These are phyloP conservation scores for Myotis lucifugus DNA, from an alignment of 2,113 vertebrate genomes.

Conservation along the genomic window DNA sequence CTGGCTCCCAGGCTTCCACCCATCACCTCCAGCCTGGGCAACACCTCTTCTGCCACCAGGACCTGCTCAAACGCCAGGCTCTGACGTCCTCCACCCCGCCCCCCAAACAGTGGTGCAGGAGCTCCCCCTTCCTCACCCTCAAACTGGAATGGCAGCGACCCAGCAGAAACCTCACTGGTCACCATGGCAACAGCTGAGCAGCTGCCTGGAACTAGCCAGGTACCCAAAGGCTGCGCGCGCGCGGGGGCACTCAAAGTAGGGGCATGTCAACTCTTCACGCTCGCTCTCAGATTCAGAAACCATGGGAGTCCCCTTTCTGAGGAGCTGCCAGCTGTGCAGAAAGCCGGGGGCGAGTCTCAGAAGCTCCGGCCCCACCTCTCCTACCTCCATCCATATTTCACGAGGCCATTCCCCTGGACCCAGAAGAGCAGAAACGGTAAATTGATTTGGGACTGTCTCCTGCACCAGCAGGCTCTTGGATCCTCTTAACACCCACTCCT, in stretches of 20 bases:
- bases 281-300: not conserved
- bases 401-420: not conserved
- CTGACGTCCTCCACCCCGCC: not conserved
- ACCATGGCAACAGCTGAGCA: constrained; percentile 47
- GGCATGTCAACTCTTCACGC: not conserved
- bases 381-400: constrained; percentile 36
- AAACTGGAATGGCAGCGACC: not conserved
- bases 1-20: not conserved
- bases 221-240: not conserved
- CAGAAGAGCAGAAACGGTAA: not conserved
- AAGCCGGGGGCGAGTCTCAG: not conserved
- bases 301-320: not conserved
- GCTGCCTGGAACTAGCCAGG: not conserved
- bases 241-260: not conserved
- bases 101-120: not conserved
- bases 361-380: not conserved
- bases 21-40: not conserved
- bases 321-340: too few relatives aligned
- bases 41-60: not conserved
- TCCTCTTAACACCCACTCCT: not conserved
- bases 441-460: not conserved
- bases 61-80: not conserved
- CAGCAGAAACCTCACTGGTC: not conserved
- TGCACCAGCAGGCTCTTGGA: not conserved
- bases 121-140: not conserved